Base-by-base conservation (phyloP, 2,888 invertebrate genomes). In the Idaea straminata region DNA sequence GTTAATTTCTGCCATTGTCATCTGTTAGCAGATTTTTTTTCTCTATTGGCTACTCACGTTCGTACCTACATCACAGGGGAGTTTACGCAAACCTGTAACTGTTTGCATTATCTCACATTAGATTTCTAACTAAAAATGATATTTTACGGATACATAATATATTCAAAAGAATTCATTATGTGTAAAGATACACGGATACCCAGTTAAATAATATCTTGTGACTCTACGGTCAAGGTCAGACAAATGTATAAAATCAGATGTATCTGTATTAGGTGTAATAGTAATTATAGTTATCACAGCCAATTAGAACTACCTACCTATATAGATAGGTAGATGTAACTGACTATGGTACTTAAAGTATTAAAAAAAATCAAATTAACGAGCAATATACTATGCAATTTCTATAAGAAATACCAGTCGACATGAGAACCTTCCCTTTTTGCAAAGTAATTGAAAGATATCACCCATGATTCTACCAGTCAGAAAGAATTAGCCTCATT, bases 1-100 rank as follows among this genome's bases (percentile, higher is more conserved):
- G 88, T 81, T 89, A 90, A 91, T 90, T 88, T 83, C 74, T 72
- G 76, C 77, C 79, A 83, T 88, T 87, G 86, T 86, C 84, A 81
- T 79, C 84, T 75, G 76, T 87, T 87, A 88, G 85, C 86, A 77
- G 77, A 78, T 76, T 72, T 77, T 81, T 83, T 81, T 82, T 76
- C 78, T 72, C 77, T 73, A 79, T 83, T 82, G 82, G 79, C 34
- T 6, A 16, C 25, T 16, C 34, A 59, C 16, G 34, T 59, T 25
- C 58, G 58, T 58, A n/a, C 58, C 59, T 13, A 59, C 10, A 47
- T 13, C 47, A 47, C 13, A 36, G 47, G 47, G 13, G 10, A 10
- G 47, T 47, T 47, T 47, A 47, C 13, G 10, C 47, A 47, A 47
- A 10, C 47, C 47, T 10, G 47, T 47, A 47, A 47, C 4, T 6